A percentile compares a stretch with the other conserved stretches of the same genome.
phyloP scores from a whole-genome alignment of 2,113 vertebrate genomes.

The Cercocebus atys region DNA sequence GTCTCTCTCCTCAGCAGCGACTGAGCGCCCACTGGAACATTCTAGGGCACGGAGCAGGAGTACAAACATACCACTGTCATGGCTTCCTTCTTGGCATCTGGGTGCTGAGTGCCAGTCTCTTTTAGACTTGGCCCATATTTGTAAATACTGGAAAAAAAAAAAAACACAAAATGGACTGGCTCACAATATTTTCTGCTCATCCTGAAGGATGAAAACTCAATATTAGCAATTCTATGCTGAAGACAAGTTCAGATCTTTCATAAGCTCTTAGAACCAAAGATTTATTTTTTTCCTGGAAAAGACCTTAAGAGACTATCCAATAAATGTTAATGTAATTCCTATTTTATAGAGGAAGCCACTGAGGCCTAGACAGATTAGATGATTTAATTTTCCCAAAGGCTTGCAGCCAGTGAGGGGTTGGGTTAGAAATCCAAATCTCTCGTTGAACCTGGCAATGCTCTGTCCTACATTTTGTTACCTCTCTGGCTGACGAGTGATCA shows the following conservation, averaged over 20 bases:
- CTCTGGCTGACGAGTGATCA: not conserved
- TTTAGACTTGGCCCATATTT: not conserved
- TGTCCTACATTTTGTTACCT: not conserved
- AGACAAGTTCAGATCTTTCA: not conserved
- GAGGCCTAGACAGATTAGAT: not conserved
- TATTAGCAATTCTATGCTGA: not conserved
- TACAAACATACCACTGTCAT: not conserved
- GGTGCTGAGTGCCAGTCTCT: not conserved
- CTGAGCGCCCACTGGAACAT: not conserved
- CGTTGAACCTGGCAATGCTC: not conserved
- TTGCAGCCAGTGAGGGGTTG: not conserved
- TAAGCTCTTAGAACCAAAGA: constrained; percentile 9
- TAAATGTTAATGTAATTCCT: not conserved
- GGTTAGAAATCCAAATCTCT: not conserved
- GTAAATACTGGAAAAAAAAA: not conserved
- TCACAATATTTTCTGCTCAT: not conserved
- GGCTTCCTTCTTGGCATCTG: not conserved
- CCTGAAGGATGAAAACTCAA: not conserved
- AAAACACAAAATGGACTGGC: not conserved
- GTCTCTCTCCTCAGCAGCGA: not conserved
- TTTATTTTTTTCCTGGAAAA: not conserved
- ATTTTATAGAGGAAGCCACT: not conserved
- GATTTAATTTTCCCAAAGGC: not conserved
- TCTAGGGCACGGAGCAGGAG: not conserved
- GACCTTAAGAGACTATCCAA: not conserved